Base-by-base conservation (phyloP, 2,113 vertebrate genomes). In the Phylloscopus whistleri region DNA sequence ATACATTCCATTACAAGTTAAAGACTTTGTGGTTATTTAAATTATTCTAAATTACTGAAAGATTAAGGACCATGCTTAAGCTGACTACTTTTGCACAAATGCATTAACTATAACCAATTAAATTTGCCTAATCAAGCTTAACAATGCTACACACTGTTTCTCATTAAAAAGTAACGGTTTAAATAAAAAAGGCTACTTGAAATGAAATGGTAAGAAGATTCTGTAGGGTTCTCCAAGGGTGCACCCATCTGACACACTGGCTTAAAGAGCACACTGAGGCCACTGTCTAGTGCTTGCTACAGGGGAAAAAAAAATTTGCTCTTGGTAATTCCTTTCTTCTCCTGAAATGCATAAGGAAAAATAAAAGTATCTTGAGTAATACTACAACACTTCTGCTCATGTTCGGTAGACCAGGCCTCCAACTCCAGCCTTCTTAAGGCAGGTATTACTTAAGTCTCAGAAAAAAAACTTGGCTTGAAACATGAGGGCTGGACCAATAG, bases 81-180 rank as follows among this genome's bases (percentile, higher is more conserved):
- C 80, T 67, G 80, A 96, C 82, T 97, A 94, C 95, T 97, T 96
- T 97, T 97, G 91, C 83, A 95, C 93, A 97, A 97, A 95, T 90
- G 85, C 93, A 94, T 97, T 96, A 96, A 97, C 91, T 95, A 94
- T 92, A 84, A 51, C 88, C 96, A 98, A 98, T 98, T 97, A 98
- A 98, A 98, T 98, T 98, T 97, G 91, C 83, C 89, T 98, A 97
- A 98, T 98, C 97, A 98, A 97, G 96, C 96, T 97, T 95, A 97
- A 94, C 96, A 97, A 96, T 94, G 93, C 85, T 95, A 75, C 96
- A 97, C 85, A 94, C 91, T 98, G 96, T 94, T 97, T 97, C 93
- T 97, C 96, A 97, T 97, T 97, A 97, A 90, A 97, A 97, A 97
- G 93, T 90, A 94, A 97, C 93, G 89, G 93, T 69, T 93, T 10